Evolutionary conservation across 2,888 invertebrate genomes (phyloP), one percentile per base, ranked within the genome.

Genomic region (Entomobrya proxima): DNA sequence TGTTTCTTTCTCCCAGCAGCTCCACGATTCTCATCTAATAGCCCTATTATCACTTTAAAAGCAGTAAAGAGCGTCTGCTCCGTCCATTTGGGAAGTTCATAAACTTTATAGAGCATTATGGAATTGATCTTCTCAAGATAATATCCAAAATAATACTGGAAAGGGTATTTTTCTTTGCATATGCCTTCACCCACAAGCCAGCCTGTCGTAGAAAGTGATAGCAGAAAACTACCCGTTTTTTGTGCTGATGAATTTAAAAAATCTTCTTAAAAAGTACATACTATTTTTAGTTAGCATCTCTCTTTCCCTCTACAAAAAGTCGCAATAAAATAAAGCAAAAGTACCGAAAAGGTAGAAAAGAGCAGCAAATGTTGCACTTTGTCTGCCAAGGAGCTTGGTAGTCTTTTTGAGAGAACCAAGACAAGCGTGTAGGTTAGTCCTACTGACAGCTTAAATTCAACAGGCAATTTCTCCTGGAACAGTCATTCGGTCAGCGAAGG

Each of bases 41-140:
- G 47, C 72, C 72, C 13, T 72, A 37, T 67, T 72, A 72, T 72
- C 72, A 47, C 67, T 72, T 72, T 47, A 35, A 67, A 37, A 67
- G 47, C 52, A 52, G 3, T 52, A 21, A 52, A 52, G 21, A 3
- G 1, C 18, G 47, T 15, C n/a, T n/a, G 15, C 3, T 47, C 47
- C 47, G 15, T 47, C 47, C 47, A 13, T 15, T 47, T 5, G 47
- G 47, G n/a, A 11, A 13, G 47, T 47, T 15, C 15, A 47, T 11
- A n/a, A 6, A 47, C 15, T n/a, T 13, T 15, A 47, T 13, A 15
- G 47, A 47, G 15, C 11, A n/a, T n/a, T n/a, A n/a, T n/a, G n/a
- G 47, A 3, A 9, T 13, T 9, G 47, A 47, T 47, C 6, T 47
- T 47, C 47, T 47, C 47, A 13, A 15, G 47, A 47, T 47, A 47